Evolutionary conservation across 2,888 invertebrate genomes (phyloP).

Genomic region (Sialis fuliginosa): DNA sequence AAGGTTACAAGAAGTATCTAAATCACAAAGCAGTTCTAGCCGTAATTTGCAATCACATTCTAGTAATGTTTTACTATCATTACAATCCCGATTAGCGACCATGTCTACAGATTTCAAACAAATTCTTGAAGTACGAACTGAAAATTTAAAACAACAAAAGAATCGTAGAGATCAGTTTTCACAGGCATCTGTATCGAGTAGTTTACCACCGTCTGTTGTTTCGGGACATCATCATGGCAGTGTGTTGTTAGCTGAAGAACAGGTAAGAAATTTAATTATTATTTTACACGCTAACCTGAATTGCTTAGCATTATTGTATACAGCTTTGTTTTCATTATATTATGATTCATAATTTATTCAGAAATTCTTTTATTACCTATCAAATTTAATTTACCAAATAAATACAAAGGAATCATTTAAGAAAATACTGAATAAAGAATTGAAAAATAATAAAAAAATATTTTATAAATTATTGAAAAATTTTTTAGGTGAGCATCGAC

Average conservation of each 20-base stretch:
- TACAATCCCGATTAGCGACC: constrained; percentile 85
- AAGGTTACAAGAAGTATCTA: constrained; percentile 67
- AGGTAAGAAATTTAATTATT: neutral
- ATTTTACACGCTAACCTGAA: too few relatives aligned
- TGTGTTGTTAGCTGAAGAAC: constrained; percentile 16
- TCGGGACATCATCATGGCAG: constrained; percentile 31
- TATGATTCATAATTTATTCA: too few relatives aligned
- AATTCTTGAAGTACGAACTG: constrained; percentile 92
- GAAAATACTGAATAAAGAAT: too few relatives aligned
- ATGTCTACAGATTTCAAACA: constrained; percentile 98
- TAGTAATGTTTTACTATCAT: constrained; percentile 77
- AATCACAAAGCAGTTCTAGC: constrained; percentile 38
- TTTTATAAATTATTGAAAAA: constrained; percentile 13
- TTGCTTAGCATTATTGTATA: too few relatives aligned
- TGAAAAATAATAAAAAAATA: too few relatives aligned
- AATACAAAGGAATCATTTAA: too few relatives aligned
- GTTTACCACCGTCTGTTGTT: constrained; percentile 40
- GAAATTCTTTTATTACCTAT: too few relatives aligned
- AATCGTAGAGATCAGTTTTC: constrained; percentile 80
- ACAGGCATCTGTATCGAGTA: constrained; percentile 42
- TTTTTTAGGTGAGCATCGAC: constrained; percentile 62
- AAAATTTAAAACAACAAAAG: constrained; percentile 93
- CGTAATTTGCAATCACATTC: constrained; percentile 81
- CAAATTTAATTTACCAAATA: too few relatives aligned
- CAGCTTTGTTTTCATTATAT: too few relatives aligned